These are phyloP conservation scores for Equus przewalskii DNA, from an alignment of 2,113 vertebrate genomes.

Conservation along the genomic window DNA sequence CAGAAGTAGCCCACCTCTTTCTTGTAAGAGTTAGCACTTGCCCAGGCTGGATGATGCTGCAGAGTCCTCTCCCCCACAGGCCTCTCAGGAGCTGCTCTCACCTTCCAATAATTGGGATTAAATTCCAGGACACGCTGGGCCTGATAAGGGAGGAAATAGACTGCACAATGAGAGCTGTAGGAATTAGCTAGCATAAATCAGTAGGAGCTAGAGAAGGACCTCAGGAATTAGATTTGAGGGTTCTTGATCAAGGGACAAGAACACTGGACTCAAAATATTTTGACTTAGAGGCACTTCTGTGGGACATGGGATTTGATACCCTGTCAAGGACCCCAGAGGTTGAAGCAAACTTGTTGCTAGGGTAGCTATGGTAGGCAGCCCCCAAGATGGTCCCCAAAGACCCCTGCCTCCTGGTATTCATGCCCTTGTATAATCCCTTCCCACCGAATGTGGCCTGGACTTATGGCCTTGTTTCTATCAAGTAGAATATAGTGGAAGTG, in stretches of 20 bases:
- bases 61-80: not conserved
- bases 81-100: not conserved
- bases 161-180: not conserved
- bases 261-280: not conserved
- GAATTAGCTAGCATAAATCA: not conserved
- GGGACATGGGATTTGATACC: not conserved
- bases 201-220: not conserved
- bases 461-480: not conserved
- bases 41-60: not conserved
- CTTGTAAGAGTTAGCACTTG: not conserved
- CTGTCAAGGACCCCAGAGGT: not conserved
- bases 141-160: not conserved
- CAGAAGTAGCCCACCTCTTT: not conserved
- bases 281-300: not conserved
- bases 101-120: not conserved
- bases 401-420: not conserved
- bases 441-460: not conserved
- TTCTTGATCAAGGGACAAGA: not conserved
- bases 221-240: not conserved
- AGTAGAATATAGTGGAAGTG: not conserved
- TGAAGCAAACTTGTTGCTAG: not conserved
- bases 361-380: not conserved
- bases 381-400: not conserved
- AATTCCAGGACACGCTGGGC: not conserved
- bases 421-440: not conserved